Conservation (phyloP, 2,888 invertebrate species). For the Cheilosia urbana region DNA sequence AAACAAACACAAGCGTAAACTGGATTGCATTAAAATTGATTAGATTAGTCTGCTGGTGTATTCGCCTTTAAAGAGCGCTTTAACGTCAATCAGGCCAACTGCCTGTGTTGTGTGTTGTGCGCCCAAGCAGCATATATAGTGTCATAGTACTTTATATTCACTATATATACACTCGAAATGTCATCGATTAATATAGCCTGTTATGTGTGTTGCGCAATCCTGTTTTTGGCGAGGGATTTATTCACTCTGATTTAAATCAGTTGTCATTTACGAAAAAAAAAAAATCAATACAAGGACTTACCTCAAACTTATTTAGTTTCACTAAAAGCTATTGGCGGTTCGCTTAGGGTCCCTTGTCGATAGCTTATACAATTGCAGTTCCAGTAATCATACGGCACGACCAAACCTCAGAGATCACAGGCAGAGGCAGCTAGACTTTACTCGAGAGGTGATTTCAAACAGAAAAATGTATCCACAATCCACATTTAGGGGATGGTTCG, state of each 20-base stretch:
- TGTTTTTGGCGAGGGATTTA: slow-evolving; percentile 27
- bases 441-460: slow-evolving; percentile 40
- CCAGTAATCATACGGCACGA: slow-evolving; percentile 20
- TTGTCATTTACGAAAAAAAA: background rate
- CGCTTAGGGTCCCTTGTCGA: slow-evolving; percentile 28
- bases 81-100: slow-evolving; percentile 49
- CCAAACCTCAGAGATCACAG: slow-evolving; percentile 22
- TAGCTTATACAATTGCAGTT: slow-evolving; percentile 19
- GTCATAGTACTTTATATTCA: slow-evolving; percentile 10
- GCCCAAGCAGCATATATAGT: slow-evolving; percentile 9
- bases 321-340: slow-evolving; percentile 31
- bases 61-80: slow-evolving; percentile 35
- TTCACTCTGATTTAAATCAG: slow-evolving; percentile 1
- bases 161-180: slow-evolving; percentile 10
- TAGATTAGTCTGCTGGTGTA: slow-evolving; percentile 45
- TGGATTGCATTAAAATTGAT: slow-evolving; percentile 57
- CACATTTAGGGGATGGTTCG: slow-evolving; percentile 36
- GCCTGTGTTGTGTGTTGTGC: slow-evolving; percentile 25
- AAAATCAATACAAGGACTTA: slow-evolving; percentile 17
- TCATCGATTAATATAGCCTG: slow-evolving; percentile 52
- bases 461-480: slow-evolving; percentile 52
- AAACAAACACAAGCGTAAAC: slow-evolving; percentile 12
- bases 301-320: slow-evolving; percentile 40
- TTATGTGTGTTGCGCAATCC: slow-evolving; percentile 63
- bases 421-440: slow-evolving; percentile 18